Evolutionary conservation across 2,888 invertebrate genomes (phyloP), one percentile per base, ranked within the genome.

Genomic region (Adineta ricciae): DNA sequence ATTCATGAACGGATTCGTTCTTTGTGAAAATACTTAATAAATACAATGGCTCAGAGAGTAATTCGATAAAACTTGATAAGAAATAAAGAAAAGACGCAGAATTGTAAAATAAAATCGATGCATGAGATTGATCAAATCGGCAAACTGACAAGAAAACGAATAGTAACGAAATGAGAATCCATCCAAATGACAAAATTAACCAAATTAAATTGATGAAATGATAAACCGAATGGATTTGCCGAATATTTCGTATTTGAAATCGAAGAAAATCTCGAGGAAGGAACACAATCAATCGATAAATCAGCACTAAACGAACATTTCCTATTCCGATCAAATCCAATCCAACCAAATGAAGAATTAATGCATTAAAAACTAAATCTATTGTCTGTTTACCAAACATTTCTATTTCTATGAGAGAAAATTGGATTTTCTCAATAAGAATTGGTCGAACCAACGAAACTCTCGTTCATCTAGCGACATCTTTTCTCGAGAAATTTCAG

Each of bases 301-400:
- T 92, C 46, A 97, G 91, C 84, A 95, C 92, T 86, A 97, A 91
- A 84, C 90, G 89, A 87, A 78, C 87, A 92, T 97, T 97, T 93
- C 97, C 96, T 88, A 97, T 95, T 86, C 97, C 97, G 85, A 97
- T 92, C 84, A 96, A 93, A 89, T 95, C 95, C 91, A 94, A 94
- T 8, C 95, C 95, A 83, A 97, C 94, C 91, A 94, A 94, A 86
- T 96, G 93, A 85, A 97, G 93, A 86, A 97, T 95, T 91, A 96
- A 95, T 73, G 96, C 96, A 92, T 97, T 97, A 86, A 96, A 93
- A 78, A 95, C 91, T 91, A 97, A 97, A 86, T 97, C 96, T 85
- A 96, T 92, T 89, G 94, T 46, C n/a, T n/a, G n/a, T n/a, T n/a
- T n/a, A n/a, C n/a, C 93, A 89, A 97, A 93, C 91, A 94, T 94